phyloP scores from a whole-genome alignment of 2,797 vertebrate species.

The Neostethus bicornis region DNA sequence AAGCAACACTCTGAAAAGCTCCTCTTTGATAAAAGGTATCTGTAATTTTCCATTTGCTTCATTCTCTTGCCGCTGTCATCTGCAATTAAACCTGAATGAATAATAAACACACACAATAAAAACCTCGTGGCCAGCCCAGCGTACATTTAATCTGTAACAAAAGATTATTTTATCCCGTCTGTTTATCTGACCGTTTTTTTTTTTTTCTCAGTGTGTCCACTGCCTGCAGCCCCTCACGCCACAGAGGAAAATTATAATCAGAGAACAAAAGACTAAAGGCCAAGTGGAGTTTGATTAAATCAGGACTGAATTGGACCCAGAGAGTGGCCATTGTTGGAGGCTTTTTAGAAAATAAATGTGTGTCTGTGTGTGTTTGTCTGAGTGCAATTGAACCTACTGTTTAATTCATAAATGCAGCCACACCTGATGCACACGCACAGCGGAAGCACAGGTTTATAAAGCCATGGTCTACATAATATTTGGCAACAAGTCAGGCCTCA shows the following conservation, averaged over 20 bases:
- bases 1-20: slow-evolving; percentile 8
- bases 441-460: slow-evolving; percentile 8
- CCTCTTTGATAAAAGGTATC: slow-evolving; percentile 22
- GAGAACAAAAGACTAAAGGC: slow-evolving; percentile 58
- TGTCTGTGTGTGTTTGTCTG: slow-evolving; percentile 34
- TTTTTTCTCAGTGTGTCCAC: slow-evolving; percentile 6
- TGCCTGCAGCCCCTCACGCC: slow-evolving; percentile 50
- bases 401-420: slow-evolving; percentile 60
- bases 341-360: slow-evolving; percentile 45
- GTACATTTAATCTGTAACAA: slow-evolving; percentile 63
- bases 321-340: slow-evolving; percentile 65
- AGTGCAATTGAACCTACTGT: slow-evolving; percentile 63
- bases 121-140: slow-evolving; percentile 21
- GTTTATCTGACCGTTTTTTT: slow-evolving; percentile 62
- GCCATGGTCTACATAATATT: slow-evolving; percentile 1
- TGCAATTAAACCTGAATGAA: slow-evolving; percentile 56
- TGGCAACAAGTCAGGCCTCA: slow-evolving; percentile 1
- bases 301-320: slow-evolving; percentile 59
- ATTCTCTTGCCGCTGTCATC: slow-evolving; percentile 30
- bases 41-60: slow-evolving; percentile 38
- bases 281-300: slow-evolving; percentile 71
- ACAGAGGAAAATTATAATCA: slow-evolving; percentile 54
- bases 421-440: slow-evolving; percentile 26
- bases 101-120: slow-evolving; percentile 35
- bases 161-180: slow-evolving; percentile 61